A percentile compares a stretch with the other conserved stretches of the same genome.
Evolutionary conservation across 53 echinoderm and acorn worm species (phyloP).

Genomic region (Antedon mediterranea): DNA sequence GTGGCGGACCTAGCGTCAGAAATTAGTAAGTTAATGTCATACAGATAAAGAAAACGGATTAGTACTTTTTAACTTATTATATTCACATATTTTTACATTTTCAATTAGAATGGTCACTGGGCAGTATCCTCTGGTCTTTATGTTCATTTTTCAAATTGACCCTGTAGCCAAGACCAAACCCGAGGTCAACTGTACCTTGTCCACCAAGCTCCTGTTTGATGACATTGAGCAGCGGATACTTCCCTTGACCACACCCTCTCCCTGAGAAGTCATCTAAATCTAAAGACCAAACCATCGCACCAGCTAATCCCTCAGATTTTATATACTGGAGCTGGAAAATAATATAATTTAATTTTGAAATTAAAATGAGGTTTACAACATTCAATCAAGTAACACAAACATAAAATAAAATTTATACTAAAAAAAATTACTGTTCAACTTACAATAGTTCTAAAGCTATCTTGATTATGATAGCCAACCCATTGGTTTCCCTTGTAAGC

Average conservation of each 20-base stretch:
- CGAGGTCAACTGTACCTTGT: background rate
- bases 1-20: too few relatives aligned
- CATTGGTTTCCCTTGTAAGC: constrained; percentile 15
- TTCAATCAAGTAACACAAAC: too few relatives aligned
- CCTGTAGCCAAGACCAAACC: too few relatives aligned
- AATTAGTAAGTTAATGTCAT: too few relatives aligned
- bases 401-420: background rate
- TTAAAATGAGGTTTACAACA: too few relatives aligned
- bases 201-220: constrained; percentile 8
- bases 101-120: too few relatives aligned
- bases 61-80: too few relatives aligned
- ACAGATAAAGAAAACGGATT: too few relatives aligned
- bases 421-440: background rate
- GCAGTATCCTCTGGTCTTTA: too few relatives aligned
- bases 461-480: constrained; percentile 20
- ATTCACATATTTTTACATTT: too few relatives aligned
- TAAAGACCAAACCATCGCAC: constrained; percentile 34
- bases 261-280: constrained; percentile 34
- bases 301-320: constrained; percentile 8
- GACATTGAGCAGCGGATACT: constrained; percentile 17
- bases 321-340: constrained; percentile 12
- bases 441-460: constrained; percentile 14
- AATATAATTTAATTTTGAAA: background rate
- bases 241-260: constrained; percentile 9
- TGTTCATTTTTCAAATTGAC: too few relatives aligned